Evolutionary conservation across 2,888 invertebrate species (phyloP).

Genomic region (Drosophila monieri): DNA sequence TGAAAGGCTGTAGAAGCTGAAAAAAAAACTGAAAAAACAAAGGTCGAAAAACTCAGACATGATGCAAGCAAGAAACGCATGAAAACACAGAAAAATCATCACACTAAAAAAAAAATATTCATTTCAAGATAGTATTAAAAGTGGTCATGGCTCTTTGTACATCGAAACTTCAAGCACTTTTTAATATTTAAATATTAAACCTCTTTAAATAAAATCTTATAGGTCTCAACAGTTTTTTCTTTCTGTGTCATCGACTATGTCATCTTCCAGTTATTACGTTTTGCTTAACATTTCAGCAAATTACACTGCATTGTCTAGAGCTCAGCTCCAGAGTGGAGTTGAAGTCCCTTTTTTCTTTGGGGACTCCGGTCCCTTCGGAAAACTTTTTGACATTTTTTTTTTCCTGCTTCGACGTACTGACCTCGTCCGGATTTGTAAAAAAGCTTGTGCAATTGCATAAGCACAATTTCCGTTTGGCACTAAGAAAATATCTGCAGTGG

Average conservation of each 20-base stretch:
- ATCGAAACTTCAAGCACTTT: too few relatives aligned
- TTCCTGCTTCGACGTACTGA: constrained; percentile 27
- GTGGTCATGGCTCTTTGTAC: too few relatives aligned
- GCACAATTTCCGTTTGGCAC: constrained; percentile 67
- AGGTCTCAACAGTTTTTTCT: background rate
- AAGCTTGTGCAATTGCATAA: constrained; percentile 66
- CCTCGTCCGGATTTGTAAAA: constrained; percentile 34
- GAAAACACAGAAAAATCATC: constrained; percentile 9
- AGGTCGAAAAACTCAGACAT: constrained; percentile 6
- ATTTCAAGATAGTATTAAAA: background rate
- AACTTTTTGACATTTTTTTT: constrained; percentile 27
- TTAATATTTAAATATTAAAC: too few relatives aligned
- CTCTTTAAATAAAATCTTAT: too few relatives aligned
- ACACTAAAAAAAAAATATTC: background rate
- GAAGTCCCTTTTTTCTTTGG: constrained; percentile 14
- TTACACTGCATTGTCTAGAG: constrained; percentile 67
- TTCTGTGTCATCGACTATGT: constrained; percentile 56
- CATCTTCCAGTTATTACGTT: constrained; percentile 74
- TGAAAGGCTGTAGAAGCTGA: constrained; percentile 49
- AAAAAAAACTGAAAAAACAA: constrained; percentile 21
- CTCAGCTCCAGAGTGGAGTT: constrained; percentile 33
- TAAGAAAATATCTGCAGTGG: constrained; percentile 41
- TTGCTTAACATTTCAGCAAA: constrained; percentile 70
- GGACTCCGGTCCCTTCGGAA: constrained; percentile 10
- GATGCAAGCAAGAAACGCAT: constrained; percentile 5